Conservation (phyloP, 2,888 invertebrate species). For the Caenorhabditis angaria region DNA sequence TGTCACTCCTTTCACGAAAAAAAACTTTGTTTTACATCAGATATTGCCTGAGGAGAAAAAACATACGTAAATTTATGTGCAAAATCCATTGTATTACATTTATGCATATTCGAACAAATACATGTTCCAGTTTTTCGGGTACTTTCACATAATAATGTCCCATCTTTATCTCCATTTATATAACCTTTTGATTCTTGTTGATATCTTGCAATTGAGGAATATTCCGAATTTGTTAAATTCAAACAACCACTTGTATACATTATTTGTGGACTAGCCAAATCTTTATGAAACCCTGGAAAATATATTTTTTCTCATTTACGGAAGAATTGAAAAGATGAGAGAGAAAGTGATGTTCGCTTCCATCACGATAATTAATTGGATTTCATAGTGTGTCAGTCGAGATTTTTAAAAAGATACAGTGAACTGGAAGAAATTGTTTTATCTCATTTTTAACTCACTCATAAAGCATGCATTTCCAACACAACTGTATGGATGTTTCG, state of each 20-base stretch:
- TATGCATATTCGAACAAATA: constrained; percentile 33
- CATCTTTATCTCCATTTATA: neutral
- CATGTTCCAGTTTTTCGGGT: constrained; percentile 27
- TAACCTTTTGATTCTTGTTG: neutral
- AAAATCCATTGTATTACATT: constrained; percentile 33
- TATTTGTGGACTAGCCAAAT: constrained; percentile 12
- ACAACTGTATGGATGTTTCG: constrained; percentile 17
- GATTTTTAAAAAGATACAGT: neutral
- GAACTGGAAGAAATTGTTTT: neutral
- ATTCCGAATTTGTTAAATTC: constrained; percentile 17
- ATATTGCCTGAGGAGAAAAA: neutral
- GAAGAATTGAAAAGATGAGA: neutral
- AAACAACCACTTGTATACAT: constrained; percentile 43
- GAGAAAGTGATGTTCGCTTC: constrained; percentile 4
- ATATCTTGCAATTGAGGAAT: neutral
- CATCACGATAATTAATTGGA: constrained; percentile 1
- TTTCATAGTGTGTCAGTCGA: neutral
- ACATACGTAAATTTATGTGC: constrained; percentile 23
- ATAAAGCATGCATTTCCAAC: constrained; percentile 36
- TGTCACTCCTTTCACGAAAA: neutral
- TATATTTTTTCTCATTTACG: too few relatives aligned
- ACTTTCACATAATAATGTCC: constrained; percentile 18
- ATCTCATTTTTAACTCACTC: too few relatives aligned
- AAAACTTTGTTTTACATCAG: too few relatives aligned
- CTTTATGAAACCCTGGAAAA: constrained; percentile 31